Evolutionary conservation across 2,113 vertebrate genomes (phyloP).

Genomic region (Genyomyrus donnyi): DNA sequence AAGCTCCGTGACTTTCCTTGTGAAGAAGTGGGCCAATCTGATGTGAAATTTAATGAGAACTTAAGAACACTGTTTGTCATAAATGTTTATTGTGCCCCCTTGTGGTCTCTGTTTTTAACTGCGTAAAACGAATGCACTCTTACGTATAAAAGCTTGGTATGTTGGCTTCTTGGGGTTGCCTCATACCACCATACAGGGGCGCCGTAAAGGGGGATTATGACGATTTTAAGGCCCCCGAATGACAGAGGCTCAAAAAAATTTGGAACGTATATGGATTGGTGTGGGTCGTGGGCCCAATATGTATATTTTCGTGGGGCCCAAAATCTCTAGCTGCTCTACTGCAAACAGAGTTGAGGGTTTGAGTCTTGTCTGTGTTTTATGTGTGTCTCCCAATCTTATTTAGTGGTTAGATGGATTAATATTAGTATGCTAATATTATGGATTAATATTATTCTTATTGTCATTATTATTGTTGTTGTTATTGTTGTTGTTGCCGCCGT

Average conservation of each 20-base stretch:
- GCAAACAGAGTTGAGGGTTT: neutral
- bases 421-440: neutral
- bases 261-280: too few relatives aligned
- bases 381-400: neutral
- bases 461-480: neutral
- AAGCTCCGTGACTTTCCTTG: neutral
- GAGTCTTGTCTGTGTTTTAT: neutral
- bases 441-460: neutral
- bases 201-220: neutral
- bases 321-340: neutral
- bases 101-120: neutral
- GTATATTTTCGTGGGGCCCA: neutral
- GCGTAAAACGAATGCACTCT: neutral
- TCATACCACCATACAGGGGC: neutral
- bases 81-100: neutral
- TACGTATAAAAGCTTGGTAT: neutral
- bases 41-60: neutral
- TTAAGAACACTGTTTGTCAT: neutral
- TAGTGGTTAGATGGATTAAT: neutral
- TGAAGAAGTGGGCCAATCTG: neutral
- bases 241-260: neutral
- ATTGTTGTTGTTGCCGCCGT: neutral
- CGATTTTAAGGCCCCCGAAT: neutral
- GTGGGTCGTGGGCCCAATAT: neutral
- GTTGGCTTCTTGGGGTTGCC: neutral